Evolutionary conservation across 2,797 vertebrate genomes (phyloP).

Genomic region (Percopsis omiscomaycus): DNA sequence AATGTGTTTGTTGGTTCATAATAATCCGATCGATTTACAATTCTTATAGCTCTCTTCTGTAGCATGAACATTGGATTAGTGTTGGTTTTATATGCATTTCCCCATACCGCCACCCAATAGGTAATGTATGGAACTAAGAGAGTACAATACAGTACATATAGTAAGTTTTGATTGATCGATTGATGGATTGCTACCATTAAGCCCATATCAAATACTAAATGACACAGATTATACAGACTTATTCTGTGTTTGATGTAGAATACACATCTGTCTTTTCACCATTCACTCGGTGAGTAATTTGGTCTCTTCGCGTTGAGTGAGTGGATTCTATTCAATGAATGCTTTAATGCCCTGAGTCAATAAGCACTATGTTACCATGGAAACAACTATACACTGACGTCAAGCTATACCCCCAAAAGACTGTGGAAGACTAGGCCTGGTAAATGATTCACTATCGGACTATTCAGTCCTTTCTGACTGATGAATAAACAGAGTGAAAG

Average conservation of each 20-base stretch:
- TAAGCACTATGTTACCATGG: constrained; percentile 46
- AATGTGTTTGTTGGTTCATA: not conserved
- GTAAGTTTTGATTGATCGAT: too few species aligned
- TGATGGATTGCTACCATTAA: not conserved
- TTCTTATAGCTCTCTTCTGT: not conserved
- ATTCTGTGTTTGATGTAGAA: constrained; percentile 30
- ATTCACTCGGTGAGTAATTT: constrained; percentile 34
- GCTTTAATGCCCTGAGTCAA: constrained; percentile 35
- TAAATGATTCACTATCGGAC: not conserved
- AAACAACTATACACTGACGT: constrained; percentile 35
- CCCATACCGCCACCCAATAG: too few species aligned
- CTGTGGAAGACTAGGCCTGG: constrained; percentile 6
- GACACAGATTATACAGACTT: constrained; percentile 14
- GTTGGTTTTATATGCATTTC: too few species aligned
- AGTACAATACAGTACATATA: too few species aligned
- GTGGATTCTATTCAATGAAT: constrained; percentile 41
- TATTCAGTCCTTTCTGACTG: not conserved
- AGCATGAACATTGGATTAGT: too few species aligned
- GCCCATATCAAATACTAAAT: constrained; percentile 10
- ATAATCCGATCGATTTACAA: not conserved
- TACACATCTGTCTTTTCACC: constrained; percentile 29
- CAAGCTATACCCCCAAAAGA: constrained; percentile 17
- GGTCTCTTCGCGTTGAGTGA: constrained; percentile 37
- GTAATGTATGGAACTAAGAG: too few species aligned
- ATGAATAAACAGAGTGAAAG: too few species aligned